Base-by-base conservation (phyloP, 2,888 invertebrate species). In the Abrostola tripartita region DNA sequence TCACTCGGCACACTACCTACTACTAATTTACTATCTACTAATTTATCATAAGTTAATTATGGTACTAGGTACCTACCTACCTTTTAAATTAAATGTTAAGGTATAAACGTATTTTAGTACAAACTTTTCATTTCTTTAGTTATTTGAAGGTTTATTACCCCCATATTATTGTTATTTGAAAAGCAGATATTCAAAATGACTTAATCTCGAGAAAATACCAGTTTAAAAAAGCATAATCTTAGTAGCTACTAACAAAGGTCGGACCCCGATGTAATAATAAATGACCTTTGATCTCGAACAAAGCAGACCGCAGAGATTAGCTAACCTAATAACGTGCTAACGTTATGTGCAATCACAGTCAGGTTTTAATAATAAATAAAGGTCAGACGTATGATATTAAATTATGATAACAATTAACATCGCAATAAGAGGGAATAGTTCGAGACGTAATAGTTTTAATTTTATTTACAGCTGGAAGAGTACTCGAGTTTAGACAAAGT, bases 311-410 rank as follows among this genome's bases (percentile, higher is more conserved):
- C 71, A 61, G 59, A 71, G 66, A 76, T 74, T 68, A 71, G 12
- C 50, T 77, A 81, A 79, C 73, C 65, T 62, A 80, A 79, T 81
- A 81, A 75, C 67, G 66, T 56, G 51, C 63, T 61, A 75, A 72
- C 65, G 69, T 63, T 64, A 71, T 74, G 70, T 76, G 71, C 55
- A 71, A 82, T 80, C 68, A 67, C 53, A 71, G 66, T 51, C 61
- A 66, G 58, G 65, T 68, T 65, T 62, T 74, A 74, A 75, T 74
- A 75, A 64, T 68, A 79, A 58, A 67, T 68, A 75, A 76, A 79
- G 76, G 71, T 72, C 76, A 82, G 68, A 68, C 63, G 50, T 49
- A 12, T 69, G 68, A 65, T 68, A 68, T 61, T 60, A 61, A 63
- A 52, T 69, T 65, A 53, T 65, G 68, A 76, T 70, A 68, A 65